Evolutionary conservation across 2,888 invertebrate genomes (phyloP).

Genomic region (Clepsis dumicolana): DNA sequence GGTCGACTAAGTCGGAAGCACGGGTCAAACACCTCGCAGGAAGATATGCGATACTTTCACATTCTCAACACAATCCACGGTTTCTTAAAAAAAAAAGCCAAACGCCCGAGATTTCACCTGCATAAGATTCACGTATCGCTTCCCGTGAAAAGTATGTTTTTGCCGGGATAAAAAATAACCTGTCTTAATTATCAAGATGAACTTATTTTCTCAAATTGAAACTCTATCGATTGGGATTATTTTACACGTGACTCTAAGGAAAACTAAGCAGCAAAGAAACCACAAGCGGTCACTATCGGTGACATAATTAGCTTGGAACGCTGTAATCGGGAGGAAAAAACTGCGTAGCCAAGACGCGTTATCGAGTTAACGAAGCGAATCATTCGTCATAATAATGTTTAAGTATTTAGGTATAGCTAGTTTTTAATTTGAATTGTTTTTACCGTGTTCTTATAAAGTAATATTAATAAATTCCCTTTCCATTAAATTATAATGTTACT

Average conservation of each 20-base stretch:
- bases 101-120: neutral
- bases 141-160: neutral
- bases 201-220: neutral
- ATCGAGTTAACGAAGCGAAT: constrained; percentile 3
- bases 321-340: constrained; percentile 30
- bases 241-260: constrained; percentile 17
- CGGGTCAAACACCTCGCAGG: constrained; percentile 84
- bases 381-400: neutral
- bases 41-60: constrained; percentile 78
- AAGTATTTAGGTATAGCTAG: too few species aligned
- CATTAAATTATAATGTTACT: too few species aligned
- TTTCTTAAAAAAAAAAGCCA: neutral
- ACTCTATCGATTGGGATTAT: neutral
- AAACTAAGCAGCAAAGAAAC: constrained; percentile 8
- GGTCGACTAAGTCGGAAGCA: constrained; percentile 82
- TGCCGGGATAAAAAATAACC: too few species aligned
- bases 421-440: too few species aligned
- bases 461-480: too few species aligned
- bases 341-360: neutral
- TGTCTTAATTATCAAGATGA: neutral
- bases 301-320: constrained; percentile 11
- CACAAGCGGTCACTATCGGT: constrained; percentile 3
- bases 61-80: constrained; percentile 50
- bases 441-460: too few species aligned
- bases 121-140: too few species aligned